phyloP scores from a whole-genome alignment of 2,113 vertebrate genomes.

The Dissostichus mawsoni region DNA sequence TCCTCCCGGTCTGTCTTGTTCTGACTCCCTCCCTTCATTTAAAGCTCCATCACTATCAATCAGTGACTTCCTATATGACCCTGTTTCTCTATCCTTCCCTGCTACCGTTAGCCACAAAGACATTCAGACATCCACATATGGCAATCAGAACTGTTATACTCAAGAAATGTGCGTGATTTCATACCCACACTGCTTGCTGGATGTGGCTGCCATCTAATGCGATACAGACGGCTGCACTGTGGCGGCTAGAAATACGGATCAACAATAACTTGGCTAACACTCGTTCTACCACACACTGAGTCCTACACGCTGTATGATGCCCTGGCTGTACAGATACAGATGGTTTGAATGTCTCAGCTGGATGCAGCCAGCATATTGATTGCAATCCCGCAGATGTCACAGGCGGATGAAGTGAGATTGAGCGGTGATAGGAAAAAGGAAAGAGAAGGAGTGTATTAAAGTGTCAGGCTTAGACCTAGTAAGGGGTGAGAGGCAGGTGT shows the following conservation, averaged over 20 bases:
- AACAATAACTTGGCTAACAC: constrained; percentile 17
- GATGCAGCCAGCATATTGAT: constrained; percentile 60
- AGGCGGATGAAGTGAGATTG: constrained; percentile 62
- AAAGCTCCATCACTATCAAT: constrained; percentile 49
- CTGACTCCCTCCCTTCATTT: constrained; percentile 41
- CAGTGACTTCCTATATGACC: constrained; percentile 58
- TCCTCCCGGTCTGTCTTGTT: constrained; percentile 48
- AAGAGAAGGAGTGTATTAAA: constrained; percentile 38
- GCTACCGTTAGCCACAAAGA: constrained; percentile 25
- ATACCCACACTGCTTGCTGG: neutral
- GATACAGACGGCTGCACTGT: neutral
- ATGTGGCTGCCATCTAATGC: constrained; percentile 30
- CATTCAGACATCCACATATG: constrained; percentile 35
- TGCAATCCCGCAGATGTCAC: constrained; percentile 68
- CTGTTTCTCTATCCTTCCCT: constrained; percentile 39
- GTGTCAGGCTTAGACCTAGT: constrained; percentile 33
- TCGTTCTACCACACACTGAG: constrained; percentile 30
- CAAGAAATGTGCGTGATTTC: constrained; percentile 14
- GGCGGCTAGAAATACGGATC: constrained; percentile 36
- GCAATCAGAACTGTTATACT: constrained; percentile 20
- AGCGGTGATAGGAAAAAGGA: constrained; percentile 34
- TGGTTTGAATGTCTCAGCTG: constrained; percentile 45
- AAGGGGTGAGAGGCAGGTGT: constrained; percentile 21
- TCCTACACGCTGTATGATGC: constrained; percentile 31
- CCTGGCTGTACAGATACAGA: constrained; percentile 25